phyloP scores from a whole-genome alignment of 2,797 vertebrate genomes.

The Cirrhinus mrigala region DNA sequence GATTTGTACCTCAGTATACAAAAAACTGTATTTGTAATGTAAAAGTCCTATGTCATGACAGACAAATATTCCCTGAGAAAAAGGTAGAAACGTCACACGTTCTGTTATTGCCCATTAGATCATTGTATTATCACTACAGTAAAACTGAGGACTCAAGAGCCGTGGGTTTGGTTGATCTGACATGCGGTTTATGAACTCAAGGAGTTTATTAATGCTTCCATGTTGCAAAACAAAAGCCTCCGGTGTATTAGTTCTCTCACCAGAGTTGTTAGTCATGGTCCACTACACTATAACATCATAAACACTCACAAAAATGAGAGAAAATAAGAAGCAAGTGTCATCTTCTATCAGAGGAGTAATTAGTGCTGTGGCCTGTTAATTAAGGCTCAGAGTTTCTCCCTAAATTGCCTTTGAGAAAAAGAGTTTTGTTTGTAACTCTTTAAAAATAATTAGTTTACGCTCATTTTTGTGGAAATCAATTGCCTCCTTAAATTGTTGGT shows the following conservation, averaged over 20 bases:
- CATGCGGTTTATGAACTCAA: not conserved
- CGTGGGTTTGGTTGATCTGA: not conserved
- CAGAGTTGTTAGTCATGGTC: constrained; percentile 44
- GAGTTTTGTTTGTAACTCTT: not conserved
- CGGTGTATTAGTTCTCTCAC: not conserved
- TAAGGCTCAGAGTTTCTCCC: constrained; percentile 11
- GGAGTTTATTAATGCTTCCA: constrained; percentile 2
- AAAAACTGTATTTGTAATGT: not conserved
- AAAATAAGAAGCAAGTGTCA: constrained; percentile 7
- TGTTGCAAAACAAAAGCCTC: constrained; percentile 7
- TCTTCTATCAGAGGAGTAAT: constrained; percentile 18
- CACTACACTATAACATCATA: constrained; percentile 30
- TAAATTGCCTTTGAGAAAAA: constrained; percentile 6
- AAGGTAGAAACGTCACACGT: not conserved
- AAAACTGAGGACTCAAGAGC: not conserved
- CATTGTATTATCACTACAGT: not conserved
- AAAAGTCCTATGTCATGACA: not conserved
- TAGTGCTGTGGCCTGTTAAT: constrained; percentile 16
- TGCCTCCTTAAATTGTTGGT: not conserved
- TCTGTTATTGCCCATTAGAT: not conserved
- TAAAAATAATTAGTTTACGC: not conserved
- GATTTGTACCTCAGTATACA: not conserved
- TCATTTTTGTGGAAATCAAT: not conserved
- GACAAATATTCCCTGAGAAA: not conserved
- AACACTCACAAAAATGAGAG: constrained; percentile 11